Conservation (phyloP, 2,888 invertebrate genomes). For the Tillus elongatus region DNA sequence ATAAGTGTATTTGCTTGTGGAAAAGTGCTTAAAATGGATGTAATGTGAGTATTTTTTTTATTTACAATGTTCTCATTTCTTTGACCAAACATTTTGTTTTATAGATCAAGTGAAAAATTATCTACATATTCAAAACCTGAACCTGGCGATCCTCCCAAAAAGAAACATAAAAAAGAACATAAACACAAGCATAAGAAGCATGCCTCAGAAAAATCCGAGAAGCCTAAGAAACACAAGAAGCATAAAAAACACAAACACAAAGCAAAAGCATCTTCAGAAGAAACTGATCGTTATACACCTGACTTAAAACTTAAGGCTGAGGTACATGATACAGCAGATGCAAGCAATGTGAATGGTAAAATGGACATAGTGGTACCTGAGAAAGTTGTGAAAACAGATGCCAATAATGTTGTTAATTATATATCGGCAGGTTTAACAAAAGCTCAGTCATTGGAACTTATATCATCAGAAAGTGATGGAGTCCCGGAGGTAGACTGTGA, state of each 20-base stretch:
- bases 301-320: slow-evolving; percentile 29
- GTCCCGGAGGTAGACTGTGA: slow-evolving; percentile 54
- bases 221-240: slow-evolving; percentile 56
- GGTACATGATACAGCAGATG: slow-evolving; percentile 2
- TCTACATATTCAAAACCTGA: no score
- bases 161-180: slow-evolving; percentile 59
- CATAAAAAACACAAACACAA: slow-evolving; percentile 53
- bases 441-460: slow-evolving; percentile 48
- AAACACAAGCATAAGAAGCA: slow-evolving; percentile 50
- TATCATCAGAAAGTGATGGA: slow-evolving; percentile 60
- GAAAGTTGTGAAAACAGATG: slow-evolving; percentile 37
- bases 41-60: no score
- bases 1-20: no score
- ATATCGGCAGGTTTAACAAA: slow-evolving; percentile 40
- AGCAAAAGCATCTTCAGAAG: slow-evolving; percentile 40
- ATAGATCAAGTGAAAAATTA: no score
- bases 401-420: slow-evolving; percentile 44
- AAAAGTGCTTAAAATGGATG: no score
- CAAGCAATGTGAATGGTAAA: slow-evolving; percentile 9
- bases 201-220: slow-evolving; percentile 43
- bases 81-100: no score
- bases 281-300: slow-evolving; percentile 38
- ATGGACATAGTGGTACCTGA: slow-evolving; percentile 20
- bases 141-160: no score
- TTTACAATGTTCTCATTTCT: no score